Evolutionary conservation across 2,888 invertebrate species (phyloP).

Genomic region (Plebejus argus): DNA sequence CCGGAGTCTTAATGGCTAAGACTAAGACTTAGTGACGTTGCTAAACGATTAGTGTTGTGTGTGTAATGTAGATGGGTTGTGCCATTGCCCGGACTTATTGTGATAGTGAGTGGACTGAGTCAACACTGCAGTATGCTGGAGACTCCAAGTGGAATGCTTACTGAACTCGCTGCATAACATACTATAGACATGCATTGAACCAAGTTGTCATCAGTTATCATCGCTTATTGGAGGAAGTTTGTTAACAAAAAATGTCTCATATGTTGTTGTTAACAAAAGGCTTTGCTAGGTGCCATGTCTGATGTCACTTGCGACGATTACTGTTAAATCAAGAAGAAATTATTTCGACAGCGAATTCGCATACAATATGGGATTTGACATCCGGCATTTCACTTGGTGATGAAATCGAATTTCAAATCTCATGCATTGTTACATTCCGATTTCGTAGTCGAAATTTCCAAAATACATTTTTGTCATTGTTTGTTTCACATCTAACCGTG

Average conservation of each 20-base stretch:
- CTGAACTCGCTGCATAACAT: neutral
- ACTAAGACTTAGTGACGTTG: slow-evolving; percentile 52
- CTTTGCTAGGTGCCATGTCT: no score
- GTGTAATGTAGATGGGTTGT: slow-evolving; percentile 69
- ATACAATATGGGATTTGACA: no score
- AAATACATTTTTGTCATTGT: no score
- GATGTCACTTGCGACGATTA: neutral
- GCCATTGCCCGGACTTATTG: slow-evolving; percentile 50
- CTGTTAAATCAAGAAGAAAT: no score
- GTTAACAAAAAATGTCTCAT: neutral
- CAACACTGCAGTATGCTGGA: slow-evolving; percentile 9
- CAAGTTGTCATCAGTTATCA: neutral
- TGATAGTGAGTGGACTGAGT: slow-evolving; percentile 38
- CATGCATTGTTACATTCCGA: no score
- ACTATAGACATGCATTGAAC: neutral
- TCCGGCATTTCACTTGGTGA: no score
- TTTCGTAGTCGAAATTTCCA: no score
- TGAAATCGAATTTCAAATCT: no score
- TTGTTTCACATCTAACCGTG: slow-evolving; percentile 16
- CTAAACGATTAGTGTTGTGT: slow-evolving; percentile 69
- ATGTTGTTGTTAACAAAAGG: neutral
- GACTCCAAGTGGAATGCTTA: neutral
- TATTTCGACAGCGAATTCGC: no score
- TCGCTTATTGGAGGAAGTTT: neutral
- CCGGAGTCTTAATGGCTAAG: slow-evolving; percentile 51